Evolutionary conservation across 2,888 invertebrate genomes (phyloP), one percentile per base, ranked within the genome.

Genomic region (Candidula unifasciata): DNA sequence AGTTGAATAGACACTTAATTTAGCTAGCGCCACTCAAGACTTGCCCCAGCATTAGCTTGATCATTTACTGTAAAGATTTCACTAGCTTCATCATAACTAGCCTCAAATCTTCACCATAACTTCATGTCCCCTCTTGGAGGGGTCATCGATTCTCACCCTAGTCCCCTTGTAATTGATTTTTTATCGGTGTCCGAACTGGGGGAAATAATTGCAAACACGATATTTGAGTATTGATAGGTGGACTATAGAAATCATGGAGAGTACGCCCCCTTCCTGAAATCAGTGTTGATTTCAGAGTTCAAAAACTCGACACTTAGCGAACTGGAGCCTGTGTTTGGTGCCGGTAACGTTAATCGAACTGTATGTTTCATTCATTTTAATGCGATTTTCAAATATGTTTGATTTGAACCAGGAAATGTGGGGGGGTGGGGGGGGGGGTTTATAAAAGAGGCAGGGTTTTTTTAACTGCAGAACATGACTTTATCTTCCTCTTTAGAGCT

Each of bases 1-100:
- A 33, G 74, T 30, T 74, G 54, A 74, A 74, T 74, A 54, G 74
- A 52, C 54, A 52, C 30, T 74, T 74, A 74, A 74, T 74, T 74
- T 54, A 52, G 54, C 74, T 74, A 27, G 74, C 52, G 74, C 30
- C 74, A 74, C 74, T 74, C 74, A 52, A 74, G n/a, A 74, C 54
- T 54, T 54, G 54, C 54, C n/a, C 30, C 44, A 73, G n/a, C 73
- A 73, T 73, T 73, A 54, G 54, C 54, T 74, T 74, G 74, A 74
- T 74, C 74, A 74, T 54, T 74, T 74, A 54, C 74, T 30, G 74
- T 74, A 74, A 30, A 54, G 52, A 74, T 74, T 74, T 52, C 24
- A 54, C 74, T 30, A 52, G 74, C 54, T 24, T 16, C 74, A 54
- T 54, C 54, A 74, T 54, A 54, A 54, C 74, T 54, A 74, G 54